Evolutionary conservation across 2,797 vertebrate species (phyloP).

Genomic region (Sebastes vulpes): DNA sequence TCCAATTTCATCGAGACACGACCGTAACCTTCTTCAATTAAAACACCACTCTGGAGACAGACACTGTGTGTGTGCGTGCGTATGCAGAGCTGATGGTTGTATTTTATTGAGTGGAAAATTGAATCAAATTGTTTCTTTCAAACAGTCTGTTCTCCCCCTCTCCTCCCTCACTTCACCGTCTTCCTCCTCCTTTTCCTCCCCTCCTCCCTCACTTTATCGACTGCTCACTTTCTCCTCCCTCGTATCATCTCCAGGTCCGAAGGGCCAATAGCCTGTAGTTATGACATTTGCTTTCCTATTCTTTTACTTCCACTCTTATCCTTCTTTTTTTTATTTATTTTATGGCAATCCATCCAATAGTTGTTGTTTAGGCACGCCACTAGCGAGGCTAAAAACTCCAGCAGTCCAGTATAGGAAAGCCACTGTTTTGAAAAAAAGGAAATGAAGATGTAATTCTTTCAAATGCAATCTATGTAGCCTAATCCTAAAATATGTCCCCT

Average conservation of each 20-base stretch:
- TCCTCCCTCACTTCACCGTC: constrained; percentile 28
- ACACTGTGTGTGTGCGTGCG: constrained; percentile 35
- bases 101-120: constrained; percentile 99
- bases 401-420: neutral
- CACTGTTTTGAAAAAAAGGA: neutral
- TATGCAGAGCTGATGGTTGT: constrained; percentile 89
- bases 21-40: constrained; percentile 96
- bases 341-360: neutral
- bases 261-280: neutral
- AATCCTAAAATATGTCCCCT: no score
- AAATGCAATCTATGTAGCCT: neutral
- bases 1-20: constrained; percentile 96
- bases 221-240: neutral
- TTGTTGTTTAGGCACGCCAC: neutral
- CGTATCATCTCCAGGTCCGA: neutral
- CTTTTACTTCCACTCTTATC: neutral
- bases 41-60: constrained; percentile 85
- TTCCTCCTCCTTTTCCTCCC: neutral
- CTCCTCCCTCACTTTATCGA: constrained; percentile 5
- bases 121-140: constrained; percentile 99
- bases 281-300: neutral
- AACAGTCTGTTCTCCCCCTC: constrained; percentile 84
- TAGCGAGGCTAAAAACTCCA: neutral
- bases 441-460: neutral
- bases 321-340: neutral